Conservation (phyloP, 2,113 vertebrate genomes). For the Coregonus clupeaformis region DNA sequence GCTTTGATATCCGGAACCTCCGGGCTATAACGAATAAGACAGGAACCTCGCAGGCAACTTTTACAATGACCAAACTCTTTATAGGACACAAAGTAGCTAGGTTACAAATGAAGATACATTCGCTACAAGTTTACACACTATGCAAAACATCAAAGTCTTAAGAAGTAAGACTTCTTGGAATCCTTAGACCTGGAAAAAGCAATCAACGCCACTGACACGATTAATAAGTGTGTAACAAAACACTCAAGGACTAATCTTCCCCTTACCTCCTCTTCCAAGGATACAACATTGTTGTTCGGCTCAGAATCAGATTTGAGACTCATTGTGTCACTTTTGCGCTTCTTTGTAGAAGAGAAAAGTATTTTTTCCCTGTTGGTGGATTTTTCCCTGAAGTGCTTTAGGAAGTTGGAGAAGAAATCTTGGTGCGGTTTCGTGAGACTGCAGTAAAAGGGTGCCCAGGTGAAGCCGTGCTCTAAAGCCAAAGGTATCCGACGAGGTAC, state of each 20-base stretch:
- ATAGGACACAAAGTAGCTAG: too few species aligned
- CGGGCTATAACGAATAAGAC: too few species aligned
- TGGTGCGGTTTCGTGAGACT: conserved; percentile 58
- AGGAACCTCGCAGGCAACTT: too few species aligned
- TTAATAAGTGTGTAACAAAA: background rate
- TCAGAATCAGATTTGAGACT: conserved; percentile 63
- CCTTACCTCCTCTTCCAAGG: conserved; percentile 64
- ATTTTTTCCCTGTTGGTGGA: conserved; percentile 47
- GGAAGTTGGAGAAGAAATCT: conserved; percentile 58
- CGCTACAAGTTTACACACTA: too few species aligned
- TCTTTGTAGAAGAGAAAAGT: conserved; percentile 43
- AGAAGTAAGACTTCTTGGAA: background rate
- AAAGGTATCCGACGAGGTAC: conserved; percentile 50
- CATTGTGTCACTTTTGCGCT: conserved; percentile 60
- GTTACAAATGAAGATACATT: too few species aligned
- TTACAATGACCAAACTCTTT: too few species aligned
- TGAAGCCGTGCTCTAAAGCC: conserved; percentile 54
- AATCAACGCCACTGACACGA: background rate
- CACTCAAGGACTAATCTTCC: conserved; percentile 12
- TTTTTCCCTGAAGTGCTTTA: conserved; percentile 55
- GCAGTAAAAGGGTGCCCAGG: conserved; percentile 47
- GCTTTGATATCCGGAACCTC: too few species aligned
- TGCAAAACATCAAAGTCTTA: too few species aligned
- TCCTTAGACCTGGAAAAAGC: background rate
- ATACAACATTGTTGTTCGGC: conserved; percentile 54